These are phyloP conservation scores for Hydropsyche tenuis DNA, from an alignment of 1,140 invertebrate genomes.

Conservation along the genomic window DNA sequence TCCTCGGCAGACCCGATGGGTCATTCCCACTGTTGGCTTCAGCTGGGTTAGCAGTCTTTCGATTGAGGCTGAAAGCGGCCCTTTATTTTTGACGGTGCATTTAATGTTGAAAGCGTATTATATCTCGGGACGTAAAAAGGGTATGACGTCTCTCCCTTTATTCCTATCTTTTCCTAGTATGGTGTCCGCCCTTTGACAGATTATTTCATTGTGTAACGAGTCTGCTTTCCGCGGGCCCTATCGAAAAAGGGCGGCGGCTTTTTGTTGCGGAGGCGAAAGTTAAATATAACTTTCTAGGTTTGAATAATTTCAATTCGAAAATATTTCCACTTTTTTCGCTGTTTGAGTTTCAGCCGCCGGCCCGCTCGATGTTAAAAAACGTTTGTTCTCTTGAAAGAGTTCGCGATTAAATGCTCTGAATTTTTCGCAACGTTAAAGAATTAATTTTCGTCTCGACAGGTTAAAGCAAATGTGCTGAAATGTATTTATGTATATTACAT, in stretches of 20 bases:
- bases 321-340: constrained; percentile 15
- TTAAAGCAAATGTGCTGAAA: too few species aligned
- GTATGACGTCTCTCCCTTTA: constrained; percentile 8
- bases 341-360: neutral
- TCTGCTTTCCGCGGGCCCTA: constrained; percentile 20
- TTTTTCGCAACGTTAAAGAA: too few species aligned
- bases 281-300: constrained; percentile 25
- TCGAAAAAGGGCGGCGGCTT: constrained; percentile 3
- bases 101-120: constrained; percentile 1
- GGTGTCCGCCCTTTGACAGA: constrained; percentile 7
- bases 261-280: neutral
- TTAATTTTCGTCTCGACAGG: too few species aligned
- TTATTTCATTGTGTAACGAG: constrained; percentile 24
- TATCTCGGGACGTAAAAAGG: constrained; percentile 8
- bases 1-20: too few species aligned
- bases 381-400: too few species aligned
- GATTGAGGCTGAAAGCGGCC: too few species aligned
- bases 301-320: constrained; percentile 27
- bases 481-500: too few species aligned
- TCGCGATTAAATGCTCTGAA: too few species aligned
- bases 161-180: neutral
- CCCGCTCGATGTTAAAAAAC: neutral
- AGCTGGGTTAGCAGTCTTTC: too few species aligned
- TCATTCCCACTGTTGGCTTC: too few species aligned
- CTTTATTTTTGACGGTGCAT: neutral